These are phyloP conservation scores for Dunckerocampus dactyliophorus DNA, from an alignment of 2,113 vertebrate species.

Conservation along the genomic window DNA sequence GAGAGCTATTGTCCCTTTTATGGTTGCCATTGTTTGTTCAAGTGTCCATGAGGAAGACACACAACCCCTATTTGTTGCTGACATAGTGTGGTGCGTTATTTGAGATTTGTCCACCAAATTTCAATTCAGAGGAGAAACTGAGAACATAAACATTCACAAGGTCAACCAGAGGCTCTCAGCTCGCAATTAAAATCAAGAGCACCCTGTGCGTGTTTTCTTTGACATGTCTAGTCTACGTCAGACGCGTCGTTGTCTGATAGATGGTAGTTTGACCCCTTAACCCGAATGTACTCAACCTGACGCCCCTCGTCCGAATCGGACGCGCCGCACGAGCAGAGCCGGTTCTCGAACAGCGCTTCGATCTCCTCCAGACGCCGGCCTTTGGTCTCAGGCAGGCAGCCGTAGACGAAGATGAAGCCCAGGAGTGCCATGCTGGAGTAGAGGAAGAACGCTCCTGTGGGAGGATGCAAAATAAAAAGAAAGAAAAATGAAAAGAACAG, in stretches of 20 bases:
- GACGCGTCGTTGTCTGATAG: constrained; percentile 98
- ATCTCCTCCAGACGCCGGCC: constrained; percentile 93
- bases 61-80: neutral
- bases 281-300: constrained; percentile 97
- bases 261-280: constrained; percentile 98
- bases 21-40: neutral
- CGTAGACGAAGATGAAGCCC: constrained; percentile 88
- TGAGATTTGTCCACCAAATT: constrained; percentile 5
- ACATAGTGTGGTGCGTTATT: constrained; percentile 6
- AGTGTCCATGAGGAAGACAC: constrained; percentile 5
- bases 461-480: neutral
- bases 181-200: constrained; percentile 14
- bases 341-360: constrained; percentile 89
- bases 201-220: constrained; percentile 14
- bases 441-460: constrained; percentile 92
- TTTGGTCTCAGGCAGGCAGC: constrained; percentile 97
- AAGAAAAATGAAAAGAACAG: constrained; percentile 22
- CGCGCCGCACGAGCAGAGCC: constrained; percentile 88
- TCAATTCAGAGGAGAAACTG: constrained; percentile 11
- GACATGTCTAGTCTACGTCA: constrained; percentile 82
- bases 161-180: constrained; percentile 11
- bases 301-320: constrained; percentile 90
- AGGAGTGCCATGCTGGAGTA: constrained; percentile 85
- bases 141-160: constrained; percentile 17
- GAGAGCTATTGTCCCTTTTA: too few relatives aligned